These are phyloP conservation scores for Dyspetes luteomarginatus DNA, from an alignment of 2,888 invertebrate genomes.

Conservation along the genomic window DNA sequence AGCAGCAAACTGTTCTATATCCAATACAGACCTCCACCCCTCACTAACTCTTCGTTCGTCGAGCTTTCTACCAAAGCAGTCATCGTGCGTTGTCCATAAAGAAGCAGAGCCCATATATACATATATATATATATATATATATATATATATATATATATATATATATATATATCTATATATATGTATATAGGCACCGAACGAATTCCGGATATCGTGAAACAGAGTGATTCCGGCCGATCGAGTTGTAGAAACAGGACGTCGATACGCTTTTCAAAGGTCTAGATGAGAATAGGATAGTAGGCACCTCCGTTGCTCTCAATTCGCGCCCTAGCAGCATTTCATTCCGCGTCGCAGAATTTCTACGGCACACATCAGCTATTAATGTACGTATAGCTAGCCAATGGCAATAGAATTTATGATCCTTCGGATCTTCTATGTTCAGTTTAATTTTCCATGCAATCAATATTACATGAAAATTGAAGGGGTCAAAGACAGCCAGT, in stretches of 20 bases:
- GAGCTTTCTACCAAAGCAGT: not conserved
- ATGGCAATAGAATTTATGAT: not conserved
- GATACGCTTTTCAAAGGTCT: slow-evolving; percentile 26
- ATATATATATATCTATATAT: no score
- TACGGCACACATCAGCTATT: no score
- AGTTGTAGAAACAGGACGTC: slow-evolving; percentile 18
- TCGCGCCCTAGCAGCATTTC: not conserved
- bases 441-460: slow-evolving; percentile 33
- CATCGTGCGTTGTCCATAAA: slow-evolving; percentile 11
- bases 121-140: no score
- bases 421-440: not conserved
- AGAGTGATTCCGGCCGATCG: slow-evolving; percentile 36
- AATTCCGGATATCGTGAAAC: slow-evolving; percentile 25
- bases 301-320: slow-evolving; percentile 2
- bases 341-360: not conserved
- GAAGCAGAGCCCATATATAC: not conserved
- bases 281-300: slow-evolving; percentile 32
- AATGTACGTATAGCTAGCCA: not conserved
- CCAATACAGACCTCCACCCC: slow-evolving; percentile 43
- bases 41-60: not conserved
- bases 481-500: slow-evolving; percentile 16
- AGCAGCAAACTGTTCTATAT: slow-evolving; percentile 11
- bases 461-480: slow-evolving; percentile 35
- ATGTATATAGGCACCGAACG: slow-evolving; percentile 4
- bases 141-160: no score